Evolutionary conservation across 2,888 invertebrate species (phyloP).

Genomic region (Tetragonula carbonaria): DNA sequence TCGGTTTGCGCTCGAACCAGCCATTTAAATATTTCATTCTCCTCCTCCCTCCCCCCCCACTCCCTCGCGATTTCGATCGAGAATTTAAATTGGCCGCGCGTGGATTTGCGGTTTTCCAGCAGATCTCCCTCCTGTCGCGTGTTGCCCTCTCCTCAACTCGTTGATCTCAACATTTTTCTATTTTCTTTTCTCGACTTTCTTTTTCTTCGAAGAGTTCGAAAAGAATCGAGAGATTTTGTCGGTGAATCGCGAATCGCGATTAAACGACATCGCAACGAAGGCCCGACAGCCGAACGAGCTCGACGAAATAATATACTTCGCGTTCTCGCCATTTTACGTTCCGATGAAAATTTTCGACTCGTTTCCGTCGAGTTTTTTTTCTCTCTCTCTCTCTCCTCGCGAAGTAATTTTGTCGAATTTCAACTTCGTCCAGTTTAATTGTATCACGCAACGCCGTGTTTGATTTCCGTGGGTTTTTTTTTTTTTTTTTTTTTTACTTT

Average conservation of each 20-base stretch:
- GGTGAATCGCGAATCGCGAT: background rate
- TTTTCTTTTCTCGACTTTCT: too few relatives aligned
- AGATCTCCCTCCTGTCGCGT: background rate
- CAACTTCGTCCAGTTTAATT: too few relatives aligned
- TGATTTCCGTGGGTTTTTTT: too few relatives aligned
- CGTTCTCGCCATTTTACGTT: background rate
- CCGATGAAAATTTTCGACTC: background rate
- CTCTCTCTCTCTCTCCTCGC: too few relatives aligned
- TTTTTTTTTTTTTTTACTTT: too few relatives aligned
- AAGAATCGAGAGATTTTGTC: too few relatives aligned
- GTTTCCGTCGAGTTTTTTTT: too few relatives aligned
- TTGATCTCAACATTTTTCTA: background rate
- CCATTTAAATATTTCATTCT: conserved; percentile 30
- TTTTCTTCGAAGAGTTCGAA: too few relatives aligned
- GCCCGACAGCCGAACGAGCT: background rate
- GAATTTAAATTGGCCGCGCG: conserved; percentile 5
- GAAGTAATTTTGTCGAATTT: background rate
- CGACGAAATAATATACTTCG: background rate
- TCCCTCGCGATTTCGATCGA: background rate
- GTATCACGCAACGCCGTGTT: too few relatives aligned
- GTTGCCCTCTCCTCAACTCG: too few relatives aligned
- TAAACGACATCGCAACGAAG: background rate
- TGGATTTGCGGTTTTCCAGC: background rate
- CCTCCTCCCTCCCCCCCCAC: too few relatives aligned
- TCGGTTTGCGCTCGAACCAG: conserved; percentile 15